Percentiles rank a stretch among this genome's conserved stretches.
phyloP scores from a whole-genome alignment of 1,140 invertebrate species.

The Philopotamus ludificatus region DNA sequence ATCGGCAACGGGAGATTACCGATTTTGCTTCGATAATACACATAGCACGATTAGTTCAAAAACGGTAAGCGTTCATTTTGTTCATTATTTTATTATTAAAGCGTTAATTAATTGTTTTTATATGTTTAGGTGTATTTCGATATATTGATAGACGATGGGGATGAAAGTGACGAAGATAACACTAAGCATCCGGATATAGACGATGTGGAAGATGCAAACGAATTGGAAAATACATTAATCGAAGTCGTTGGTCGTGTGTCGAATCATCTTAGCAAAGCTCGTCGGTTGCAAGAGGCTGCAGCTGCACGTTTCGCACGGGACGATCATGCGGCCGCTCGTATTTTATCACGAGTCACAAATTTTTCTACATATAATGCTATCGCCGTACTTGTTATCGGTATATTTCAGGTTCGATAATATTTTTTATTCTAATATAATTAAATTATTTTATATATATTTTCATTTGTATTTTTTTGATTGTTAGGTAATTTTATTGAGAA shows the following conservation, averaged over 20 bases:
- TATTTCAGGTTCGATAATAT: slow-evolving; percentile 46
- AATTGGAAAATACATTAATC: slow-evolving; percentile 37
- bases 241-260: slow-evolving; percentile 45
- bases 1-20: slow-evolving; percentile 66
- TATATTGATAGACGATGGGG: slow-evolving; percentile 64
- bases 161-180: slow-evolving; percentile 58
- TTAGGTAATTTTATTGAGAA: slow-evolving; percentile 67
- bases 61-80: slow-evolving; percentile 56
- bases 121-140: slow-evolving; percentile 68
- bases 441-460: slow-evolving; percentile 2
- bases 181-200: slow-evolving; percentile 52
- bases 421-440: slow-evolving; percentile 13
- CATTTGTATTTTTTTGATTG: slow-evolving; percentile 39
- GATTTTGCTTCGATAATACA: slow-evolving; percentile 81
- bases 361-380: slow-evolving; percentile 71
- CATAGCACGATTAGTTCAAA: slow-evolving; percentile 77
- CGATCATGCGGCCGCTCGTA: slow-evolving; percentile 75
- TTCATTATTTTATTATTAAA: slow-evolving; percentile 1
- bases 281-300: slow-evolving; percentile 70
- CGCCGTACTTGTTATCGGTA: slow-evolving; percentile 69
- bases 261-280: slow-evolving; percentile 56
- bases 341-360: slow-evolving; percentile 69
- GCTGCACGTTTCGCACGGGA: slow-evolving; percentile 74
- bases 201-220: slow-evolving; percentile 29
- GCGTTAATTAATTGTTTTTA: background rate